These are phyloP conservation scores for Morpho deidamia DNA, from an alignment of 2,888 invertebrate genomes.

Conservation along the genomic window DNA sequence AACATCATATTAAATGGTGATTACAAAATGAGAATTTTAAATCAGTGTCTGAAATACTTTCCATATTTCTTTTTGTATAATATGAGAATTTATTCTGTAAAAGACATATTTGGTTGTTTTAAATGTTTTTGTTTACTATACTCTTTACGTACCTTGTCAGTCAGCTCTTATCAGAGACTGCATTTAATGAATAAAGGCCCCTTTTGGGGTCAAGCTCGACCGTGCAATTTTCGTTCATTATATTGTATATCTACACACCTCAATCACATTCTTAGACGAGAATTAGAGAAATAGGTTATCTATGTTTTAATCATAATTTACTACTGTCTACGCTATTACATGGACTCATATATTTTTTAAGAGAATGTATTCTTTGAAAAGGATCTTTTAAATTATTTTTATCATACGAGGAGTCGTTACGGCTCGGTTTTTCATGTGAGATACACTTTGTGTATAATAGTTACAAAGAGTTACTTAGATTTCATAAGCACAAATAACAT, in stretches of 20 bases:
- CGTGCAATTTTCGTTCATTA: constrained; percentile 22
- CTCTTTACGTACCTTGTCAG: constrained; percentile 30
- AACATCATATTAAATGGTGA: no score
- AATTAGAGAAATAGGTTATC: neutral
- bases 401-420: no score
- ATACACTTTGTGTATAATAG: no score
- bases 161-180: constrained; percentile 43
- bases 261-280: neutral
- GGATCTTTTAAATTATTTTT: no score
- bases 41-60: neutral
- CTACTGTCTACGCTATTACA: neutral
- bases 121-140: constrained; percentile 25
- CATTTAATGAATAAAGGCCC: constrained; percentile 45
- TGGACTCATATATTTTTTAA: neutral
- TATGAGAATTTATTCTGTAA: no score
- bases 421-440: no score
- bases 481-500: neutral
- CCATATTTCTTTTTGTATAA: no score
- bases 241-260: constrained; percentile 4
- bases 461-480: no score
- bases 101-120: no score
- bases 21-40: no score
- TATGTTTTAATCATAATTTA: neutral
- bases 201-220: constrained; percentile 26
- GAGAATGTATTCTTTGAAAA: no score